Evolutionary conservation across 2,888 invertebrate species (phyloP), one percentile per base, ranked within the genome.

Genomic region (Psylliodes chrysocephalus): DNA sequence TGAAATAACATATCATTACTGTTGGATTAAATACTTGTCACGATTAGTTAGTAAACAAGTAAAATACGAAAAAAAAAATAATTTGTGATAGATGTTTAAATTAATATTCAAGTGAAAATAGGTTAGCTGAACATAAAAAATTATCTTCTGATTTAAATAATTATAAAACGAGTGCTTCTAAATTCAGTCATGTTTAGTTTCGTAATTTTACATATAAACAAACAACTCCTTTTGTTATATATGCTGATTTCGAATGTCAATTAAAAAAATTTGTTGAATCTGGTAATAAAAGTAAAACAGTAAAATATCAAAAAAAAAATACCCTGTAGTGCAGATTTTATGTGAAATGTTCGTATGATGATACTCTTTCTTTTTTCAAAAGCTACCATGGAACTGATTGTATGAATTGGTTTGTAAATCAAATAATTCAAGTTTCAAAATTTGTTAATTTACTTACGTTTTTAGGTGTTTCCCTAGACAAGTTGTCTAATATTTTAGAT

Each of bases 271-370:
- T 8, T 6, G 8, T 3, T 8, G 10, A 8, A 30, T 10, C 4
- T 8, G 10, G 10, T 8, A 8, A 8, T 30, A 5, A 6, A 30
- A 44, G 2, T 6, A 44, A 17, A 18, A 44, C 44, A 14, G 10
- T 1, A 3, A 56, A 57, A 25, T 63, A 57, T 22, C 52, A n/a
- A 63, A 38, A 25, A 53, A 10, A 59, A 59, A 54, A 49, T 19
- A 28, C 22, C 67, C 8, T 71, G 62, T 49, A 70, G 70, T 57
- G 64, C 69, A 18, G 73, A 63, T 74, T 69, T 47, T 73, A 74
- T 67, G 52, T 74, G 5, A 67, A 71, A 47, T 74, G 73, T 57
- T 63, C 63, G 10, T 72, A 68, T 56, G 71, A 75, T 68, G 66
- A 72, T 38, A 17, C 14, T 0, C 30, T 68, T 30, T 74, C 72